Conservation (phyloP, 2,797 vertebrate species). For the Phoeniculus purpureus region DNA sequence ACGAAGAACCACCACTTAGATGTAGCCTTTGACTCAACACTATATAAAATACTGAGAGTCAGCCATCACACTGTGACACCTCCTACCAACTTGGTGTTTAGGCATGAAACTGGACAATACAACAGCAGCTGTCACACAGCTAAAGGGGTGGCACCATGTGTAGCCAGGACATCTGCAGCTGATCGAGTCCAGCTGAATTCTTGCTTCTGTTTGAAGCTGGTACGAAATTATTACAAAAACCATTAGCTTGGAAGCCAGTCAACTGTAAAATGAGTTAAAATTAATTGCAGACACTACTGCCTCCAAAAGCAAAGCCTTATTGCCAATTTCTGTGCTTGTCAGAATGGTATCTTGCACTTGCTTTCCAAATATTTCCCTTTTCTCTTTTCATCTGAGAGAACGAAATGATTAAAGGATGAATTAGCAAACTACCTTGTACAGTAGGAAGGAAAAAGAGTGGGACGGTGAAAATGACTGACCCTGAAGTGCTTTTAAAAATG, state of each 20-base stretch:
- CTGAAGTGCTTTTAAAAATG: not conserved
- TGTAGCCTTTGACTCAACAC: not conserved
- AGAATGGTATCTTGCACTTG: not conserved
- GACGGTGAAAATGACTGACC: not conserved
- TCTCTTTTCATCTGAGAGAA: not conserved
- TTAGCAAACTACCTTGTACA: not conserved
- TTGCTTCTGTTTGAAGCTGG: constrained; percentile 3
- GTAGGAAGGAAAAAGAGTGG: not conserved
- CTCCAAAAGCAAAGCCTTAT: not conserved
- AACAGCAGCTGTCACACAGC: not conserved
- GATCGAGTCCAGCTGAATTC: not conserved
- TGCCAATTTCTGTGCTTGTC: not conserved
- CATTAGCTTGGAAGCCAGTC: constrained; percentile 1
- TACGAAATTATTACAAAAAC: not conserved
- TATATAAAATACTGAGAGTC: rapidly evolving
- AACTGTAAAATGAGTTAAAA: constrained; percentile 20
- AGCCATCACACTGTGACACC: not conserved
- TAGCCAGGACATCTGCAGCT: not conserved
- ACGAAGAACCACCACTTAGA: not conserved
- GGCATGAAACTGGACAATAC: not conserved
- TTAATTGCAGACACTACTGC: not conserved
- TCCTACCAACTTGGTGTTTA: not conserved
- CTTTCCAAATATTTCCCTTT: not conserved
- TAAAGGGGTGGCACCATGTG: not conserved
- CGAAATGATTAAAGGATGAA: not conserved